Evolutionary conservation across 2,797 vertebrate genomes (phyloP), one percentile per base, ranked within the genome.

Genomic region (Acipenser ruthenus): DNA sequence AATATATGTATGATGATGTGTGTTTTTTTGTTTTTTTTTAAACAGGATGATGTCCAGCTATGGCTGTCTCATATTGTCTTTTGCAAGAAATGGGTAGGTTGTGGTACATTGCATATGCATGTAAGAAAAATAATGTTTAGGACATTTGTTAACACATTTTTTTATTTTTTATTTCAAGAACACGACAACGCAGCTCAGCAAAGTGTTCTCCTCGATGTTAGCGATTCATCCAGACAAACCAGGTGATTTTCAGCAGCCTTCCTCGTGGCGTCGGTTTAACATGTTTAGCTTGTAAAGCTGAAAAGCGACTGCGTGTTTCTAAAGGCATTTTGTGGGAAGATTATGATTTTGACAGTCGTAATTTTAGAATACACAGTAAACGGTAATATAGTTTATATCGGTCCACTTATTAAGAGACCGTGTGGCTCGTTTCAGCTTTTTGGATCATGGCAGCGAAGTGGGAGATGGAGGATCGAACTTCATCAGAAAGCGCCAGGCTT

Each of bases 361-460:
- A 2, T 15, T 5, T 37, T 4, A 6, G 12, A 1, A 6, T 12
- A 49, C 62, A 53, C 10, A 50, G 13, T 53, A 11, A 6, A 8
- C n/a, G 37, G 7, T 1, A 10, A 8, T 63, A 10, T 13, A 13
- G 13, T 15, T 37, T 4, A 37, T 4, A 15, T 10, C 0, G 59
- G 60, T 6, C 60, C 9, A 9, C 9, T 37, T 9, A 37, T 7
- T 15, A 61, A 10, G 8, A 10, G 7, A 60, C n/a, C 2, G 3
- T 62, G 37, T 6, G 13, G n/a, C 7, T 18, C 58, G 6, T 52
- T 53, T 12, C 64, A 96, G 97, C 87, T 10, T 74, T 99, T 72
- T 99, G 97, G 97, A 95, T 99, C 73, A 93, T 98, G 95, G 95
- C 95, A 4, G 95, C 97, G 67, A 99, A 99, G 74, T 95, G 91